Base-by-base conservation (phyloP, 2,888 invertebrate genomes). In the Tricholauxania praeusta region DNA sequence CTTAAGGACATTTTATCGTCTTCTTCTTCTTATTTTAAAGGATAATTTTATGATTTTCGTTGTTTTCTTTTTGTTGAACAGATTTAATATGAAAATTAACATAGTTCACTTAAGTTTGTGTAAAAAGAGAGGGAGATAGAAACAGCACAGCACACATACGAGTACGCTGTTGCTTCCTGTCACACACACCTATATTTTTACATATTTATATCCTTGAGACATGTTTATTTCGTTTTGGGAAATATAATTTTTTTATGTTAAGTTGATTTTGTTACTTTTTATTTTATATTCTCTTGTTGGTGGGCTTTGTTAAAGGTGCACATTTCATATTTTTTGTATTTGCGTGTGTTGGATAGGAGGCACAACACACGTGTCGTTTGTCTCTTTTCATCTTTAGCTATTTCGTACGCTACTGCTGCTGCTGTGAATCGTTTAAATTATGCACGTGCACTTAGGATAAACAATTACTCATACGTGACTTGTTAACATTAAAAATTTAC, bases 61-160 rank as follows among this genome's bases (percentile, higher is more conserved):
- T 76, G 72, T 76, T 78, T 81, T 80, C 71, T 71, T 78, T 28
- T 28, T 79, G 79, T 82, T 82, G 78, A 80, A 82, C 81, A 79
- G 80, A 82, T 82, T 82, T 80, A 82, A 82, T 84, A 82, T 78
- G 79, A 81, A 82, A 81, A 81, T 82, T 79, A 81, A 82, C 78
- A 78, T 75, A 68, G n/a, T 72, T 75, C 28, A 53, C 53, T 70
- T 62, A 53, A 39, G 17, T 22, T 52, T 70, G 59, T 17, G 48
- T 19, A 52, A 19, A 22, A 15, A 57, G 52, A 19, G 52, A 19
- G 22, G 17, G 47, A 63, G 47, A 51, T 52, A n/a, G n/a, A 39
- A 32, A 22, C 59, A 48, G 14, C 15, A 32, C 32, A 19, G 8
- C 55, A 5, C 14, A 52, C 47, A 15, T 7, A 47, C 62, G 32